Evolutionary conservation across 2,888 invertebrate genomes (phyloP).

Genomic region (Tigriopus californicus): DNA sequence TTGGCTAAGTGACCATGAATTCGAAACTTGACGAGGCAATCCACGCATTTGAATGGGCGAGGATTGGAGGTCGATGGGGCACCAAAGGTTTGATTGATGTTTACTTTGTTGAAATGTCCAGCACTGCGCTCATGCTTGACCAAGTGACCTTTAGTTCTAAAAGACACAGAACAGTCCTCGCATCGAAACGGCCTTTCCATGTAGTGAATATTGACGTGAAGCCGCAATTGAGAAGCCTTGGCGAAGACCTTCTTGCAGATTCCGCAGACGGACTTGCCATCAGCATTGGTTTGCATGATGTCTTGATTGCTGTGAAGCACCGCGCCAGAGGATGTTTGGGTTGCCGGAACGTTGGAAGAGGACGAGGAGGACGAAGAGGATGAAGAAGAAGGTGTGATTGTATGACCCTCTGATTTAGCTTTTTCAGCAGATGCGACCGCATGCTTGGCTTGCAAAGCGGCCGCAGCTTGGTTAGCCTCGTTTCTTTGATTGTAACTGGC

Average conservation of each 20-base stretch:
- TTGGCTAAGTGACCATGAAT: conserved; percentile 94
- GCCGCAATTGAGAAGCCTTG: conserved; percentile 66
- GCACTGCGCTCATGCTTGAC: conserved; percentile 84
- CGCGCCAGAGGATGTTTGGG: not conserved
- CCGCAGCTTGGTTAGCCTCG: not conserved
- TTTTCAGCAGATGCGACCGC: not conserved
- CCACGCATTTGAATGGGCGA: conserved; percentile 82
- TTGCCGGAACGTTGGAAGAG: not conserved
- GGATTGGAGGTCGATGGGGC: conserved; percentile 65
- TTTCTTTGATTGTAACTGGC: too few relatives aligned
- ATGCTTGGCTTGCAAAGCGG: not conserved
- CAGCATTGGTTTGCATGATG: conserved; percentile 30
- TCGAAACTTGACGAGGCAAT: conserved; percentile 86
- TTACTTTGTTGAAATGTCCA: conserved; percentile 73
- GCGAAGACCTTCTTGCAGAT: conserved; percentile 82
- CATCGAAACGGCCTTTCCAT: conserved; percentile 81
- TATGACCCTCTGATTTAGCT: not conserved
- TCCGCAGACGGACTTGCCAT: conserved; percentile 55
- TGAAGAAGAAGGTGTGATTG: too few relatives aligned
- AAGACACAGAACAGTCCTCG: conserved; percentile 75
- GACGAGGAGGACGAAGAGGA: too few relatives aligned
- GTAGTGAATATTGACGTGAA: conserved; percentile 89
- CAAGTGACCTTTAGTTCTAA: conserved; percentile 70
- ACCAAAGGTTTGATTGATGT: conserved; percentile 62
- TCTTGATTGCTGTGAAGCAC: conserved; percentile 2